phyloP scores from a whole-genome alignment of 2,113 vertebrate genomes.

The Tapirus terrestris region DNA sequence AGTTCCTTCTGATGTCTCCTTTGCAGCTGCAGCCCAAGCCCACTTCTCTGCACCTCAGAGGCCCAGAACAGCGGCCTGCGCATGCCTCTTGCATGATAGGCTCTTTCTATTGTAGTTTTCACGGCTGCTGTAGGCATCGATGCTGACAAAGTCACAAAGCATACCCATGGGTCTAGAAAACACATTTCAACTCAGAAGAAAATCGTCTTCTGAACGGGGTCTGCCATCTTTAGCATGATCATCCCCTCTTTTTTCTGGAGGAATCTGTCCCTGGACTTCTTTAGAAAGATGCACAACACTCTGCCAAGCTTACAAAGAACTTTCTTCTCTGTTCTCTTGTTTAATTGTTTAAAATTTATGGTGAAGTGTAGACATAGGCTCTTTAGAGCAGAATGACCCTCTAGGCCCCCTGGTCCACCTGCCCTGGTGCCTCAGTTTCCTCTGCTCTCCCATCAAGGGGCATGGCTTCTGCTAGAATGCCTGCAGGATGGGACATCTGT shows the following conservation, averaged over 20 bases:
- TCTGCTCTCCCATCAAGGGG: accelerated
- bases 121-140: not conserved
- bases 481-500: accelerated
- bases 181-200: not conserved
- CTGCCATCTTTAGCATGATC: not conserved
- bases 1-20: too few relatives aligned
- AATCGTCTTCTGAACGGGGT: accelerated
- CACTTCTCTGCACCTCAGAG: too few relatives aligned
- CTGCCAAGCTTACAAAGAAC: accelerated
- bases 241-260: not conserved
- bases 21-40: not conserved
- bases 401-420: not conserved
- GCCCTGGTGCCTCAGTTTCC: not conserved
- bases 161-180: not conserved
- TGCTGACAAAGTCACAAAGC: not conserved
- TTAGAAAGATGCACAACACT: too few relatives aligned
- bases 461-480: accelerated
- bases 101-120: accelerated
- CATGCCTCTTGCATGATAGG: accelerated
- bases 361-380: not conserved
- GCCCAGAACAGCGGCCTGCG: not conserved
- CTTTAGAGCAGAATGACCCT: not conserved
- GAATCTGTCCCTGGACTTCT: not conserved
- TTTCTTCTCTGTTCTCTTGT: not conserved
- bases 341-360: accelerated